phyloP scores from a whole-genome alignment of 2,797 vertebrate genomes.

The Nyctibius grandis region DNA sequence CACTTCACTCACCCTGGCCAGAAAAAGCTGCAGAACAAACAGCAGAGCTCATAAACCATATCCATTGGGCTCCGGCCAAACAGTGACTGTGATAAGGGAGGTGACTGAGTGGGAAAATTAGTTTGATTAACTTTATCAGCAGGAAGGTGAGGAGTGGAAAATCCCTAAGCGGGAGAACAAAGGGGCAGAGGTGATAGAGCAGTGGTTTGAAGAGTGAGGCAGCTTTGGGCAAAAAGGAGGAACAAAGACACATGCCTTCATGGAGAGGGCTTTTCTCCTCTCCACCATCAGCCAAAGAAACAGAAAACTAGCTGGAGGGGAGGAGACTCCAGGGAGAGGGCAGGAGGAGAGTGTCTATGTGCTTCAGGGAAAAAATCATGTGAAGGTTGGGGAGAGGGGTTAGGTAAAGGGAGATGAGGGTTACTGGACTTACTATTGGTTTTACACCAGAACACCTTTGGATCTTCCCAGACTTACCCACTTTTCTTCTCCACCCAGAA shows the following conservation, averaged over 20 bases:
- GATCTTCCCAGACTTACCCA: neutral
- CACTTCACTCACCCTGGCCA: neutral
- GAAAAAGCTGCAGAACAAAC: constrained; percentile 41
- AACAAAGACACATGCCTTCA: neutral
- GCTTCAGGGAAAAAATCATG: neutral
- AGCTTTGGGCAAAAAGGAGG: neutral
- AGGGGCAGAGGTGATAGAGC: constrained; percentile 46
- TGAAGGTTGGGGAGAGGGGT: neutral
- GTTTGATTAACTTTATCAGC: constrained; percentile 55
- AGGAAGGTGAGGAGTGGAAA: constrained; percentile 59
- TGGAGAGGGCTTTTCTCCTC: neutral
- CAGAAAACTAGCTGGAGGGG: neutral
- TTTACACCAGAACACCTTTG: neutral
- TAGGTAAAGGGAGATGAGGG: neutral
- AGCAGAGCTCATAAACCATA: constrained; percentile 12
- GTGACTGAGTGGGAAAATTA: constrained; percentile 53
- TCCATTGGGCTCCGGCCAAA: constrained; percentile 28
- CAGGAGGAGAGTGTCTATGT: neutral
- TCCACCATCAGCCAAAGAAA: neutral
- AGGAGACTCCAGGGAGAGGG: neutral
- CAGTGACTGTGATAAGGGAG: constrained; percentile 40
- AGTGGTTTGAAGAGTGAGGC: neutral
- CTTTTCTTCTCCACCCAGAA: neutral
- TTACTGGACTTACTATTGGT: neutral
- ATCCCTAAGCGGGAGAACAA: constrained; percentile 46